A percentile compares a stretch with the other conserved stretches of the same genome.
phyloP scores from a whole-genome alignment of 2,113 vertebrate species.

The Megaleporinus macrocephalus region DNA sequence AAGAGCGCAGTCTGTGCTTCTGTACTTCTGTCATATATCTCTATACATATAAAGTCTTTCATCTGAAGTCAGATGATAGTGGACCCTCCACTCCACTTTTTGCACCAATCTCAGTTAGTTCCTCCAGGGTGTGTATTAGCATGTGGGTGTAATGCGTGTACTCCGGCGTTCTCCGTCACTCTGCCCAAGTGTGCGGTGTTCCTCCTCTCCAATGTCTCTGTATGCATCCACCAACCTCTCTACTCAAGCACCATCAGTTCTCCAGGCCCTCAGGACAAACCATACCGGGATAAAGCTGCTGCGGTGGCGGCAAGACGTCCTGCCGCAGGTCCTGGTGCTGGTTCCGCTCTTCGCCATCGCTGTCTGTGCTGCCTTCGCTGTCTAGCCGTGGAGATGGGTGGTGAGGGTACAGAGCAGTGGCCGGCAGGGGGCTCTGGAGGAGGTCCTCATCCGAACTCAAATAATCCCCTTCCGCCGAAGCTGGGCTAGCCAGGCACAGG shows the following conservation, averaged over 20 bases:
- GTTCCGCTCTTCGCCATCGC: constrained; percentile 77
- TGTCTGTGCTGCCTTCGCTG: constrained; percentile 91
- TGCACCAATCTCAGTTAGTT: neutral
- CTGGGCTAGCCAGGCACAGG: constrained; percentile 82
- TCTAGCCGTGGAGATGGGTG: constrained; percentile 80
- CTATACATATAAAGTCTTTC: constrained; percentile 37
- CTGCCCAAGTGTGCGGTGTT: neutral
- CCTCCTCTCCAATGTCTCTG: neutral
- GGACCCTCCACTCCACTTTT: neutral
- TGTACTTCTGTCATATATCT: constrained; percentile 24
- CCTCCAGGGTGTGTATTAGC: neutral
- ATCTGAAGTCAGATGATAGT: neutral
- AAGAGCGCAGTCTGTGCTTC: neutral
- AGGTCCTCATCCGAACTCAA: constrained; percentile 92
- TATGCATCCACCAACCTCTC: neutral
- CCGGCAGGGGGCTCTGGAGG: constrained; percentile 80
- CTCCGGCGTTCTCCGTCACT: constrained; percentile 4
- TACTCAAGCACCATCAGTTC: constrained; percentile 63
- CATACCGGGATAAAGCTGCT: constrained; percentile 75
- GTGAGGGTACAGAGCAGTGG: constrained; percentile 79
- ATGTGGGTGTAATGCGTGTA: constrained; percentile 12
- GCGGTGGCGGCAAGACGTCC: constrained; percentile 57
- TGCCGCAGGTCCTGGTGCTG: constrained; percentile 54
- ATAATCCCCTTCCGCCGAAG: constrained; percentile 88
- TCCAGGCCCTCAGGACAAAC: constrained; percentile 72